Percentiles rank a stretch among this genome's conserved stretches.
phyloP scores from a whole-genome alignment of 1,140 invertebrate genomes.

The Drosophila littoralis region DNA sequence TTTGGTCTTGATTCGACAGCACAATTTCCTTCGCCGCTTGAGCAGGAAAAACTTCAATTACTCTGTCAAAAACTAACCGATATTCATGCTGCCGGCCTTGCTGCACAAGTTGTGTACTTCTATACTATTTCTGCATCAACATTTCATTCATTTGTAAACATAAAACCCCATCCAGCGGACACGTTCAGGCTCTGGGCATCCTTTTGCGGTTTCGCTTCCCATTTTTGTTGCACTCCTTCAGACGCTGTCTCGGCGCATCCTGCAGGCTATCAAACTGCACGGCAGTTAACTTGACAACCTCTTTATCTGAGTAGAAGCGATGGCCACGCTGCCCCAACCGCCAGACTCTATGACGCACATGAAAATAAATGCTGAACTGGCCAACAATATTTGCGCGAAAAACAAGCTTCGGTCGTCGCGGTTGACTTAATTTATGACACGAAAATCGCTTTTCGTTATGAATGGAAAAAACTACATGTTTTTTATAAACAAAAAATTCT shows the following conservation, averaged over 20 bases:
- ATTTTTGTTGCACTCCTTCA: neutral
- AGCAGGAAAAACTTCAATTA: neutral
- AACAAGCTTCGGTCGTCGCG: conserved; percentile 31
- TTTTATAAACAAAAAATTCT: conserved; percentile 35
- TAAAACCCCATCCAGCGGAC: neutral
- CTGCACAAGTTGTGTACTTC: too few species aligned
- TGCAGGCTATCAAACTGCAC: conserved; percentile 10
- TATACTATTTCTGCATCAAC: too few species aligned
- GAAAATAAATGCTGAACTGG: conserved; percentile 12
- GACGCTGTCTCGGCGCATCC: neutral
- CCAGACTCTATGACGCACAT: neutral
- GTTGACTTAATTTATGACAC: conserved; percentile 67
- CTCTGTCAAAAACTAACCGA: too few species aligned
- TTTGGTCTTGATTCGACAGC: too few species aligned
- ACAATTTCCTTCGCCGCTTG: neutral
- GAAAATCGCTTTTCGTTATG: conserved; percentile 19
- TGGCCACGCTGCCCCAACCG: neutral
- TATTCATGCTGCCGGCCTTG: too few species aligned
- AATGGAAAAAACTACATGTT: conserved; percentile 3
- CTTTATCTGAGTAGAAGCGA: conserved; percentile 11
- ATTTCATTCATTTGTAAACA: neutral
- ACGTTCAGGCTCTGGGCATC: neutral
- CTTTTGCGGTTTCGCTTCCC: neutral
- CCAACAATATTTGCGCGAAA: neutral
- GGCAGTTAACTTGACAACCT: conserved; percentile 14